Base-by-base conservation (phyloP, 2,797 vertebrate genomes). In the Macroramphosus scolopax region DNA sequence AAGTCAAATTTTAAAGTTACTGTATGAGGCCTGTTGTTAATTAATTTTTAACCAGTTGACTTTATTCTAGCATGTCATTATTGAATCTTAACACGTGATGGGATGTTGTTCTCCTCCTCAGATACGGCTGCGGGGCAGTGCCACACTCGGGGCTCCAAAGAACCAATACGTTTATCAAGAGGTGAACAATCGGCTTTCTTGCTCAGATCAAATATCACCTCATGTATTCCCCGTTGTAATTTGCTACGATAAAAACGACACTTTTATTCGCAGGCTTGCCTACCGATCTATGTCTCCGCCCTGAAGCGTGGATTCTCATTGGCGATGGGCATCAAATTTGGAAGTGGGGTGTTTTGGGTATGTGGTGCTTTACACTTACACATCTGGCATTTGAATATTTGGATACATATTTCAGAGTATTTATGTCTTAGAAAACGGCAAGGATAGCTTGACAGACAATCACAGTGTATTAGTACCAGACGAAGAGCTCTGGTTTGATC, bases 141-240 rank as follows among this genome's bases (percentile, higher is more conserved):
- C 81, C 28, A 87, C 82, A 15, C 70, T 86, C 0, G 85, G 83
- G 4, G 82, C 83, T 26, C 81, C 83, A 6, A 87, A 87, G 80
- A 87, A 87, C 77, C 78, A 83, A 24, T 85, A 85, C 29, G 77
- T 87, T 51, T 87, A 87, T 79, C 78, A 78, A 73, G 72, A 83
- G 83, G 85, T 87, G 74, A 76, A 51, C 22, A 2, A 41, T 2
- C n/a, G n/a, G n/a, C n/a, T n/a, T n/a, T n/a, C 1, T 10, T 13
- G n/a, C 4, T 22, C 5, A 30, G n/a, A n/a, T n/a, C n/a, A n/a
- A n/a, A n/a, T n/a, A n/a, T n/a, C n/a, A n/a, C n/a, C n/a, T n/a
- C n/a, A n/a, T n/a, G n/a, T n/a, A n/a, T n/a, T 44, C 24, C 3
- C 35, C 15, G 17, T 3, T 35, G 6, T 35, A 17, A n/a, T 22